These are phyloP conservation scores for Drosophila navojoa DNA, from an alignment of 1,140 invertebrate genomes.

Conservation along the genomic window DNA sequence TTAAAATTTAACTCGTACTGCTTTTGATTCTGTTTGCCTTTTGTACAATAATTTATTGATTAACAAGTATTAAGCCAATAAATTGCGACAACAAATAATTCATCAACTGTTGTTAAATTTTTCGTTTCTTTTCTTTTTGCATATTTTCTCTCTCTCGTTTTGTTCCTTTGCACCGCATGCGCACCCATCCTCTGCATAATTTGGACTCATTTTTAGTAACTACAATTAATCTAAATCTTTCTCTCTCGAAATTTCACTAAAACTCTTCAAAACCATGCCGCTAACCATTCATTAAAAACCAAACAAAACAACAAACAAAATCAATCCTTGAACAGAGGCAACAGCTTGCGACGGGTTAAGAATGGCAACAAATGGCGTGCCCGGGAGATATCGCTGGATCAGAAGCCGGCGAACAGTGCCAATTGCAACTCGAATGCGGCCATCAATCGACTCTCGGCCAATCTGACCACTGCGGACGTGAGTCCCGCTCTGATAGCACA, in stretches of 20 bases:
- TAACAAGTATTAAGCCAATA: conserved; percentile 32
- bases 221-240: conserved; percentile 54
- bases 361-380: conserved; percentile 86
- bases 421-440: conserved; percentile 54
- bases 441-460: conserved; percentile 77
- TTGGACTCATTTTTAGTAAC: conserved; percentile 27
- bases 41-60: conserved; percentile 46
- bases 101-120: conserved; percentile 29
- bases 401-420: conserved; percentile 55
- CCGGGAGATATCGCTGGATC: conserved; percentile 86
- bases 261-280: conserved; percentile 57
- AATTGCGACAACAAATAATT: conserved; percentile 26
- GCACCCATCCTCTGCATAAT: conserved; percentile 11
- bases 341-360: conserved; percentile 86
- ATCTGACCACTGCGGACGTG: conserved; percentile 77
- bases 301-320: conserved; percentile 44
- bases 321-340: conserved; percentile 83
- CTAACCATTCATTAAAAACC: conserved; percentile 56
- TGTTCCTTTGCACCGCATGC: conserved; percentile 51
- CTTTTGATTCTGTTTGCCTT: conserved; percentile 16
- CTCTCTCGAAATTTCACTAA: conserved; percentile 59
- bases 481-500: conserved; percentile 92
- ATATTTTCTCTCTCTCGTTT: conserved; percentile 20
- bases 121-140: conserved; percentile 63
- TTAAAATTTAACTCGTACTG: conserved; percentile 8